Evolutionary conservation across 35 echinoderm and acorn worm genomes (phyloP), one percentile per base, ranked within the genome.

Genomic region (Ophiothrix spiculata): DNA sequence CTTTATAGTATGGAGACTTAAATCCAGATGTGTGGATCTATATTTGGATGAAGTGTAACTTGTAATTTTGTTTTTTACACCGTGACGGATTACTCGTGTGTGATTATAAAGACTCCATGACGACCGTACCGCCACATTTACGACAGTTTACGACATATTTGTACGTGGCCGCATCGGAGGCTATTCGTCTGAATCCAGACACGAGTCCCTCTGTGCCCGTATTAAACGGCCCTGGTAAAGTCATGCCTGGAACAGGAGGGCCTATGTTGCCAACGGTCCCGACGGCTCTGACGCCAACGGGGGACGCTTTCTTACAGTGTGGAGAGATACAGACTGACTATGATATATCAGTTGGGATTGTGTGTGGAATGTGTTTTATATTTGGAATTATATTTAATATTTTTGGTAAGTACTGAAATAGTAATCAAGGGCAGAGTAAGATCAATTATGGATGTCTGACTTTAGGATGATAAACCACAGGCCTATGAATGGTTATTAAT

Each of bases 361-460:
- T 95, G 35, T 95, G 93, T 35, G 93, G 93, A 3, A 90, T 95
- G 79, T 87, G 93, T 79, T 91, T 88, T 45, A 75, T 95, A 1
- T 95, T 94, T 78, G 92, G 92, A 77, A 91, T 91, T 64, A 84
- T 95, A 31, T 91, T 95, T 74, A 82, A 86, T 39, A 91, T 91
- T 84, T 91, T 95, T 84, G 93, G 92, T 94, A 83, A 94, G 92
- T 86, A 32, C 83, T 54, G 36, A 36, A 3, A 73, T n/a, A 32
- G 23, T n/a, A n/a, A 4, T 73, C 63, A 4, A 8, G 33, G 64
- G 25, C 64, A 74, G 25, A 25, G 25, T 73, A 32, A 11, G 8
- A 25, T 21, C 64, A 21, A 74, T 74, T n/a, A n/a, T n/a, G n/a
- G n/a, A n/a, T n/a, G n/a, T n/a, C n/a, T n/a, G n/a, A n/a, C n/a